A percentile compares a stretch with the other conserved stretches of the same genome.
phyloP scores from a whole-genome alignment of 1,140 invertebrate species.

The Drosophila dunni region DNA sequence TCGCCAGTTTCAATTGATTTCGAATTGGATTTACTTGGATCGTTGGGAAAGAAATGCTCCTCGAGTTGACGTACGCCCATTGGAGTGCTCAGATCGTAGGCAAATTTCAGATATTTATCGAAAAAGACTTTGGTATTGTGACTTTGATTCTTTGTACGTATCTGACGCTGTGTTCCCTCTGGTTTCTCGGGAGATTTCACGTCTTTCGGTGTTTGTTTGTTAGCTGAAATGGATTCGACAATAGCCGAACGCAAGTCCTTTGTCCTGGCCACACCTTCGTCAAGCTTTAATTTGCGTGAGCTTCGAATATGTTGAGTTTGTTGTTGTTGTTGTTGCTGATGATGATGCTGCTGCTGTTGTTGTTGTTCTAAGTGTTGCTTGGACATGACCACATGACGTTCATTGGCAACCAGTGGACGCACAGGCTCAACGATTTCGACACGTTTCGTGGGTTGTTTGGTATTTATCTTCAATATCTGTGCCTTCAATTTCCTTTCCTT shows the following conservation, averaged over 20 bases:
- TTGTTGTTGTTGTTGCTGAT: not conserved
- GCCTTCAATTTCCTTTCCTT: conserved; percentile 16
- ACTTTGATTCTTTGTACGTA: conserved; percentile 32
- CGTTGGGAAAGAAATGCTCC: conserved; percentile 61
- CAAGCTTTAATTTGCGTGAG: not conserved
- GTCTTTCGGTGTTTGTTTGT: conserved; percentile 15
- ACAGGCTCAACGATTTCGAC: not conserved
- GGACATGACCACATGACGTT: not conserved
- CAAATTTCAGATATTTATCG: conserved; percentile 70
- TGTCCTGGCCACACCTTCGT: not conserved
- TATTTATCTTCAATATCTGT: not conserved
- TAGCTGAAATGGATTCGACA: not conserved
- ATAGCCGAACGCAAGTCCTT: not conserved
- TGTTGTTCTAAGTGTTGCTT: not conserved
- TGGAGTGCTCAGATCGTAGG: conserved; percentile 64
- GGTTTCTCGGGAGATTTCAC: conserved; percentile 17
- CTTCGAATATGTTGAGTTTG: not conserved
- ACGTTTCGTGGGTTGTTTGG: conserved; percentile 26
- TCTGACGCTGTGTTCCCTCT: conserved; percentile 19
- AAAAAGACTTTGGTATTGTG: conserved; percentile 58
- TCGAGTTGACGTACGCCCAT: conserved; percentile 61
- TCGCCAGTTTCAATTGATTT: conserved; percentile 7
- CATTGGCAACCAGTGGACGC: not conserved
- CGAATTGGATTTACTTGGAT: not conserved
- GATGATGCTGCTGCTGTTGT: not conserved